Percentiles rank a stretch among this genome's conserved stretches.
These are phyloP conservation scores for Eolophus roseicapilla DNA, from an alignment of 2,113 vertebrate genomes.

Conservation along the genomic window DNA sequence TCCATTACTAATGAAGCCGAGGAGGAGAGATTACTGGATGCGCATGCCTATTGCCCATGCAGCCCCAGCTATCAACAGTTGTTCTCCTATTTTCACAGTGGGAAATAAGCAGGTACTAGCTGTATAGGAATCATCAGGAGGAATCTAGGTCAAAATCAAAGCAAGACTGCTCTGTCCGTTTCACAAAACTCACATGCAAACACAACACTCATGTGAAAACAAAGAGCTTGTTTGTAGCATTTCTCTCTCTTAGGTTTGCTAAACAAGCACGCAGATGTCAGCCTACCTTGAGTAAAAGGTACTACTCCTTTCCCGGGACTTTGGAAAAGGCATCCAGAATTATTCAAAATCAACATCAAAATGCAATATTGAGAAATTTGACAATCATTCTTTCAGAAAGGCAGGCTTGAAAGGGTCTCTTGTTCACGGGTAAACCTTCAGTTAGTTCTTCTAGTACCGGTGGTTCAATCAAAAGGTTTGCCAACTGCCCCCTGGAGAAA, in stretches of 20 bases:
- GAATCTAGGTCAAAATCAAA: conserved; percentile 75
- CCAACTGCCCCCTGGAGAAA: conserved; percentile 80
- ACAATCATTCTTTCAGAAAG: conserved; percentile 68
- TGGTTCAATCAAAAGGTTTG: conserved; percentile 74
- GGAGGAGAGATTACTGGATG: not conserved
- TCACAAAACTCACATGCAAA: conserved; percentile 54
- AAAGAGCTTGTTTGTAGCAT: conserved; percentile 44
- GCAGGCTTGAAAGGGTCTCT: conserved; percentile 70
- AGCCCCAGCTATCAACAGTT: conserved; percentile 64
- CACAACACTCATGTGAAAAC: conserved; percentile 42
- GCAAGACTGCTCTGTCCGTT: conserved; percentile 42
- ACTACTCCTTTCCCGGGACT: not conserved
- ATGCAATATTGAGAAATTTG: conserved; percentile 61
- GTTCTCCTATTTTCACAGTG: conserved; percentile 69
- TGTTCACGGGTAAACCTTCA: conserved; percentile 72
- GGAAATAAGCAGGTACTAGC: conserved; percentile 67
- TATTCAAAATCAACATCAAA: conserved; percentile 68
- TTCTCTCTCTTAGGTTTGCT: not conserved
- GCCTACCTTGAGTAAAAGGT: conserved; percentile 23
- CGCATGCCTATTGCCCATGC: not conserved
- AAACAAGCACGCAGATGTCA: not conserved
- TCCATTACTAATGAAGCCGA: not conserved
- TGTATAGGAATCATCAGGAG: conserved; percentile 55
- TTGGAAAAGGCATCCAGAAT: conserved; percentile 60
- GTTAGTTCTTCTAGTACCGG: conserved; percentile 73